Evolutionary conservation across 2,888 invertebrate species (phyloP).

Genomic region (Nymphalis urticae): DNA sequence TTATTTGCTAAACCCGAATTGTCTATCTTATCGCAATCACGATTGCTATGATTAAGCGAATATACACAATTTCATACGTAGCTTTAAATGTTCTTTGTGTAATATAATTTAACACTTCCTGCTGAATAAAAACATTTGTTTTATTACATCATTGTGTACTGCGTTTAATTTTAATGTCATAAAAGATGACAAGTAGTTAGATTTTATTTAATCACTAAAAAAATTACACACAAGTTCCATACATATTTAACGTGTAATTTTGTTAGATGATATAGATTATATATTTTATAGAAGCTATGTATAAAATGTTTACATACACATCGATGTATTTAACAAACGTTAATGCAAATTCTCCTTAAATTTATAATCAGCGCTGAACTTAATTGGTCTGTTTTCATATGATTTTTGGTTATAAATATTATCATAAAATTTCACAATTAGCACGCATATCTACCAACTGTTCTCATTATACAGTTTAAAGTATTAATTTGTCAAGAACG

Average conservation of each 20-base stretch:
- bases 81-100: neutral
- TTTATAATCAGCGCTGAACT: too few species aligned
- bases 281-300: neutral
- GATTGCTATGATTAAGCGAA: slow-evolving; percentile 11
- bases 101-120: neutral
- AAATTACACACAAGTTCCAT: neutral
- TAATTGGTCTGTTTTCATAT: neutral
- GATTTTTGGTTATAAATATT: neutral
- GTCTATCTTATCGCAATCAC: slow-evolving; percentile 26
- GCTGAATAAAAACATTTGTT: neutral
- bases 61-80: neutral
- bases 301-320: too few species aligned
- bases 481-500: slow-evolving; percentile 1
- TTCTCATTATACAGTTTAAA: neutral
- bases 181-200: neutral
- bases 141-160: neutral
- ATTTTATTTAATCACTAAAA: neutral
- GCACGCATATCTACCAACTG: neutral
- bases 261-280: neutral
- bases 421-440: neutral
- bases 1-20: slow-evolving; percentile 18
- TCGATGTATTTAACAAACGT: too few species aligned
- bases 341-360: too few species aligned
- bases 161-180: neutral
- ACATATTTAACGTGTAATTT: neutral